Evolutionary conservation across 2,888 invertebrate species (phyloP).

Genomic region (Andrena chrysosceles): DNA sequence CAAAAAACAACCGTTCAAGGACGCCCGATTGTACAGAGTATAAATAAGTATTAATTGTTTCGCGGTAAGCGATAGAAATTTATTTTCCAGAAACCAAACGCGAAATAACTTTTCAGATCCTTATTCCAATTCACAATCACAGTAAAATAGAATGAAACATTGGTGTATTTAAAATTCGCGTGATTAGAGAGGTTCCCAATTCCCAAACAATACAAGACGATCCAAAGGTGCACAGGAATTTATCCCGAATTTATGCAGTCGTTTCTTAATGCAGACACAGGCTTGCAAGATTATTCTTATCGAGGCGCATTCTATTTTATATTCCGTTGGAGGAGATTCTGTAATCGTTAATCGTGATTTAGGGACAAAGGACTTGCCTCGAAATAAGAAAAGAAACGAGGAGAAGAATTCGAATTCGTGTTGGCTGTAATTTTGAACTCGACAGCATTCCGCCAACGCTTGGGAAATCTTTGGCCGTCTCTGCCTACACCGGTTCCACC

Average conservation of each 20-base stretch:
- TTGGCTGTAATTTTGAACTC: slow-evolving; percentile 49
- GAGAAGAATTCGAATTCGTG: slow-evolving; percentile 4
- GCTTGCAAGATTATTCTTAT: slow-evolving; percentile 4
- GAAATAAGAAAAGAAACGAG: slow-evolving; percentile 5
- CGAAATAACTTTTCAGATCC: no score
- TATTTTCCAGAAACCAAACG: no score
- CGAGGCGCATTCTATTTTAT: neutral
- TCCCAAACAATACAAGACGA: neutral
- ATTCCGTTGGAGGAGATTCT: neutral
- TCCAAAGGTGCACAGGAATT: neutral
- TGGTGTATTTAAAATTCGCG: neutral
- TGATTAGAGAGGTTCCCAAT: neutral
- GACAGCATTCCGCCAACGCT: slow-evolving; percentile 43
- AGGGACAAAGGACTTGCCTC: slow-evolving; percentile 14
- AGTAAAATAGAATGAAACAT: neutral
- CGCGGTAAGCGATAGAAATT: no score
- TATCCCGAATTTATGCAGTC: neutral
- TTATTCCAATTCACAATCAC: no score
- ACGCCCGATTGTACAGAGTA: no score
- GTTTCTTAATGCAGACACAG: neutral
- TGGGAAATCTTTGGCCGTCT: slow-evolving; percentile 41
- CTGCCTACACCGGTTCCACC: slow-evolving; percentile 33
- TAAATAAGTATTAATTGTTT: no score
- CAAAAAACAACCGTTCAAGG: no score
- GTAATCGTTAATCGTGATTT: slow-evolving; percentile 1